Percentiles rank a stretch among this genome's conserved stretches.
Conservation (phyloP, 2,888 invertebrate genomes). For the Xylophagus ater region DNA sequence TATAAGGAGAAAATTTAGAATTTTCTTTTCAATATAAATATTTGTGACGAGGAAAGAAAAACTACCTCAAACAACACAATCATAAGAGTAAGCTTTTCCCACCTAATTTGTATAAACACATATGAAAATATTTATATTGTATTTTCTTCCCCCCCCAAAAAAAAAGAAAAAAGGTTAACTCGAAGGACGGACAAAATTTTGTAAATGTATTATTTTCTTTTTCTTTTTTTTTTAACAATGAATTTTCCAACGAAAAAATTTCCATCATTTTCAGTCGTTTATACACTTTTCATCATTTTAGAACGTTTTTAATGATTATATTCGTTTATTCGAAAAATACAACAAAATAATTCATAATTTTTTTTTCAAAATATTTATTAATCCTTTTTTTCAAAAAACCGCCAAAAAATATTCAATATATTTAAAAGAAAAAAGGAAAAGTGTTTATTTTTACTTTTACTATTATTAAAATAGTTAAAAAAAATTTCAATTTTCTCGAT, state of each 20-base stretch:
- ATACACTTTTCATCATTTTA: conserved; percentile 12
- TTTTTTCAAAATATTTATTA: conserved; percentile 1
- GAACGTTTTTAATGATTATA: conserved; percentile 5
- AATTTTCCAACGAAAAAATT: conserved; percentile 9
- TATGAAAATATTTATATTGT: no score
- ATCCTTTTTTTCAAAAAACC: neutral
- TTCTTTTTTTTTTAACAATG: no score
- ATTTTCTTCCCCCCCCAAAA: no score
- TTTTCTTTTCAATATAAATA: no score
- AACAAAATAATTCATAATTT: neutral
- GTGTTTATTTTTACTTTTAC: neutral
- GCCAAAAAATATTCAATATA: neutral
- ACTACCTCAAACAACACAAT: no score
- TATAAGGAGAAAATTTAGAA: neutral
- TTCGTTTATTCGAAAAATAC: conserved; percentile 1
- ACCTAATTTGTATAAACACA: no score
- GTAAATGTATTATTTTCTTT: no score
- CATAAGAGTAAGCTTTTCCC: no score
- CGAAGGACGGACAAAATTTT: no score
- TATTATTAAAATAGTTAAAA: neutral
- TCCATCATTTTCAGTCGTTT: conserved; percentile 16
- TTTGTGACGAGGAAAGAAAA: no score
- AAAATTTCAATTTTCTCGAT: conserved; percentile 2
- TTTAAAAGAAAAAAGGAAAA: neutral
- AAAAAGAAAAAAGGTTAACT: no score